Evolutionary conservation across 2,113 vertebrate genomes (phyloP).

Genomic region (Willisornis vidua): DNA sequence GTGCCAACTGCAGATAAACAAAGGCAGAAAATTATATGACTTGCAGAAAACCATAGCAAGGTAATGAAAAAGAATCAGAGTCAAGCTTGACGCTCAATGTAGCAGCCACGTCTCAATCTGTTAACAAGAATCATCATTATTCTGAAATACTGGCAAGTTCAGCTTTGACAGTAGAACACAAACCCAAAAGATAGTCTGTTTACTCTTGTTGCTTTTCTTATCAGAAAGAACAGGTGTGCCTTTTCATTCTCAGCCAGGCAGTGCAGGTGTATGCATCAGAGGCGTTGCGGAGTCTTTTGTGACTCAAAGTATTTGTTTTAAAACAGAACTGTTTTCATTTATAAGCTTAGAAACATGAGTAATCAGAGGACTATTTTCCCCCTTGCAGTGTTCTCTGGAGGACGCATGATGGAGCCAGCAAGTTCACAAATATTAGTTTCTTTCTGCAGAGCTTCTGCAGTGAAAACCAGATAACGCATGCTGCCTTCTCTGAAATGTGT

Average conservation of each 20-base stretch:
- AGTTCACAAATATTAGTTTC: conserved; percentile 17
- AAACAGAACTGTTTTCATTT: background rate
- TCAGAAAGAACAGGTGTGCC: background rate
- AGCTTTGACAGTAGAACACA: background rate
- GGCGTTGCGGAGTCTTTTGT: background rate
- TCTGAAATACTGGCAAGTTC: background rate
- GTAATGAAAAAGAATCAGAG: background rate
- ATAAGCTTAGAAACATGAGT: background rate
- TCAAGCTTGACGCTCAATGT: background rate
- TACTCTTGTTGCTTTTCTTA: background rate
- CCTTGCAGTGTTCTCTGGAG: conserved; percentile 27
- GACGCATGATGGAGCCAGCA: conserved; percentile 63
- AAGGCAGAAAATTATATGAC: background rate
- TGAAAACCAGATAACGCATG: background rate
- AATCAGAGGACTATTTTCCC: background rate
- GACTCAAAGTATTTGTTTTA: background rate
- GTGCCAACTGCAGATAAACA: background rate
- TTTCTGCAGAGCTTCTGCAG: background rate
- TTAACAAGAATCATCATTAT: background rate
- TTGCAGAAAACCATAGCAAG: background rate
- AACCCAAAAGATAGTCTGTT: background rate
- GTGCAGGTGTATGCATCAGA: background rate
- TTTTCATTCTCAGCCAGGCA: background rate
- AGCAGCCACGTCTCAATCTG: background rate
- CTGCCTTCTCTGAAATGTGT: background rate